phyloP scores from a whole-genome alignment of 2,113 vertebrate genomes.

The Lepidothrix coronata region DNA sequence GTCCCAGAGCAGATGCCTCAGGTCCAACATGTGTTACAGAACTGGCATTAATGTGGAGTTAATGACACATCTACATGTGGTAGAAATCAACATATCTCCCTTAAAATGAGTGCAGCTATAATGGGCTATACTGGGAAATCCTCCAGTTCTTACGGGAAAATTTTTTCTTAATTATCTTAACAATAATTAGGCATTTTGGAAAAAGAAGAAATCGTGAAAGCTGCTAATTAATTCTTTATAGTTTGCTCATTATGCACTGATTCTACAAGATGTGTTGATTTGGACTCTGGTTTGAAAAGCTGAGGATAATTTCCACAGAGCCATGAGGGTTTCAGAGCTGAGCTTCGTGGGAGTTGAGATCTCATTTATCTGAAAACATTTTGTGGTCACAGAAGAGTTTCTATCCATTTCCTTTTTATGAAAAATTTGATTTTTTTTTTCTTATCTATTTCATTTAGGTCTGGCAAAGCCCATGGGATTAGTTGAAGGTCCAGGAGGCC shows the following conservation, averaged over 20 bases:
- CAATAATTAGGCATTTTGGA: not conserved
- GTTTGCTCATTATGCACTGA: not conserved
- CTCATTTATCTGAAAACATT: not conserved
- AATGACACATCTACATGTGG: not conserved
- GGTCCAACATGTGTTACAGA: not conserved
- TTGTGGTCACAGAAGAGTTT: not conserved
- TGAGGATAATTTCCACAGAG: not conserved
- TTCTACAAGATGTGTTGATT: not conserved
- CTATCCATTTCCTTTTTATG: not conserved
- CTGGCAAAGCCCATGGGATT: conserved; percentile 96
- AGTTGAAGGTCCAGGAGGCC: conserved; percentile 95
- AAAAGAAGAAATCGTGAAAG: not conserved
- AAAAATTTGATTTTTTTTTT: not conserved
- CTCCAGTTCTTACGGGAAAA: not conserved
- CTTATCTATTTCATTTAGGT: conserved; percentile 70
- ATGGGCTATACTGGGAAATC: not conserved
- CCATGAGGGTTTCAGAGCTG: not conserved
- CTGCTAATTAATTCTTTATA: conserved; percentile 13
- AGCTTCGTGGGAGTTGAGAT: not conserved
- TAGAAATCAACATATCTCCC: not conserved
- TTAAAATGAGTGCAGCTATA: not conserved
- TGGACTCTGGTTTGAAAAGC: not conserved
- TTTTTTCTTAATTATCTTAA: not conserved
- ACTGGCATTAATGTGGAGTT: not conserved
- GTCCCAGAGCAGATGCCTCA: not conserved